Evolutionary conservation across 2,113 vertebrate species (phyloP), one percentile per base, ranked within the genome.

Genomic region (Otolemur garnettii): DNA sequence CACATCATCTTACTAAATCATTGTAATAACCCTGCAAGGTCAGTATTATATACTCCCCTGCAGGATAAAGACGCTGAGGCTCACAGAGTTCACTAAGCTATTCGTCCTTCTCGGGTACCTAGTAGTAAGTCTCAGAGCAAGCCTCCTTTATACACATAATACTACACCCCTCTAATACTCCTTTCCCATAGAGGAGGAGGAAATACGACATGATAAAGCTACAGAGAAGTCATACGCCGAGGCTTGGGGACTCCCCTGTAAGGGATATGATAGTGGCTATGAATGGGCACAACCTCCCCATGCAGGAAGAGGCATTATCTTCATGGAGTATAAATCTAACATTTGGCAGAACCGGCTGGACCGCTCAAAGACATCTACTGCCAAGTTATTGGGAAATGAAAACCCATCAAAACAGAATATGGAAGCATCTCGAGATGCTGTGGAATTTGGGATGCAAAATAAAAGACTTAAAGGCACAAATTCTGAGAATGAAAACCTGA

Each of bases 331-430:
- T 42, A 53, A 86, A 74, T 33, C 69, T 38, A 82, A 69, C 45
- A 69, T 35, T 45, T 45, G 60, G 53, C 38, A 83, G 38, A 75
- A 87, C 33, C 53, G 57, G 21, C 42, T 68, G 64, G 28, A 80
- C 80, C 66, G 69, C 68, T 87, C 79, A 82, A 55, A 93, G 64
- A 64, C 28, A 82, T 38, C 50, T 30, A 57, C 22, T 69, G 66
- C 53, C 87, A 89, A 75, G 78, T 94, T 72, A 71, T 53, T 74
- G 26, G 75, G 62, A 96, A 95, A 79, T 84, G 69, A 91, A 95
- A 92, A 66, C 55, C 64, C 87, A 87, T 74, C 64, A 71, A 77
- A 69, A 85, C 4, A 66, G 72, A 79, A 7, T 60, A 80, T 9
- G 50, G 69, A 84, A 77, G 86, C 35, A 85, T 64, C 62, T 74